A percentile compares a stretch with the other conserved stretches of the same genome.
Conservation (phyloP, 2,888 invertebrate genomes). For the Conus canariensis region DNA sequence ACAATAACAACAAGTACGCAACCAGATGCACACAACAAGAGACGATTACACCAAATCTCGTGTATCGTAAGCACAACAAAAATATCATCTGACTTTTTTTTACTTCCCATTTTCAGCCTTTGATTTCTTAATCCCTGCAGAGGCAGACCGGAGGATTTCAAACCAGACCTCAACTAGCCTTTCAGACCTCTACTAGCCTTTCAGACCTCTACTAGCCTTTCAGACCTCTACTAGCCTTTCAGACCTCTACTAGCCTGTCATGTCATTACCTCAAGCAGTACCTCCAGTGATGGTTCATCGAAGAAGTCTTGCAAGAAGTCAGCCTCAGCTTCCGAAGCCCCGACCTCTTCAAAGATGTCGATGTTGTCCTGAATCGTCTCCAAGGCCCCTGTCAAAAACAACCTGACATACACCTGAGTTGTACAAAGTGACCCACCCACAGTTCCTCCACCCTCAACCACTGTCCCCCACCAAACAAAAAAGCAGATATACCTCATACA, state of each 20-base stretch:
- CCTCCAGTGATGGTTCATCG: conserved; percentile 58
- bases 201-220: background rate
- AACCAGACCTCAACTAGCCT: background rate
- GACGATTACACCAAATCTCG: no score
- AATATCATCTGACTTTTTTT: no score
- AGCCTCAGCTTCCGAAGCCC: conserved; percentile 64
- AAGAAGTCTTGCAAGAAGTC: conserved; percentile 68
- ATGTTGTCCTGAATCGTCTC: conserved; percentile 61
- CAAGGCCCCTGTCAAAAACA: conserved; percentile 61
- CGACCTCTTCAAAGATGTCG: conserved; percentile 63
- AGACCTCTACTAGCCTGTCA: background rate
- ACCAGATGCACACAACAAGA: no score
- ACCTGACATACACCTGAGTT: background rate
- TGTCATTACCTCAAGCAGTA: conserved; percentile 63
- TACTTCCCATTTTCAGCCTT: no score
- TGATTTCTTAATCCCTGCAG: no score
- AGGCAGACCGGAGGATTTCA: no score
- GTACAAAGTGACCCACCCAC: background rate
- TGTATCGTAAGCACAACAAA: no score
- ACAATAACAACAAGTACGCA: no score
- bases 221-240: background rate
- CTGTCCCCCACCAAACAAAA: background rate
- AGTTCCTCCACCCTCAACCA: no score
- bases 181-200: background rate
- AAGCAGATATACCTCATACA: background rate